phyloP scores from a whole-genome alignment of 2,888 invertebrate species.

The Atethmia centrago region DNA sequence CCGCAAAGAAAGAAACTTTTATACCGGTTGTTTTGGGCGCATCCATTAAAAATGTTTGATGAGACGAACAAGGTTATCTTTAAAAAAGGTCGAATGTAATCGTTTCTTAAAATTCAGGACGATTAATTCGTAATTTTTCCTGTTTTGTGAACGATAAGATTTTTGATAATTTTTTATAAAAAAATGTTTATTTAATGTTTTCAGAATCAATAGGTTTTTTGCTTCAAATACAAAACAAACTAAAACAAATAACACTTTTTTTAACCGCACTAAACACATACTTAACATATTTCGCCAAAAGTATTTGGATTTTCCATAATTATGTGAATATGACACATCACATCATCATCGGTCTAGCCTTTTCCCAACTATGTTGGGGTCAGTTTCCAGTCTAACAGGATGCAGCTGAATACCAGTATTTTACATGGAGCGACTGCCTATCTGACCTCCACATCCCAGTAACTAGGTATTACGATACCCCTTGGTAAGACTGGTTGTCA shows the following conservation, averaged over 20 bases:
- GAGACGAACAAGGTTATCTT: slow-evolving; percentile 2
- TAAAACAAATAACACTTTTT: neutral
- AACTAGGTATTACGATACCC: no score
- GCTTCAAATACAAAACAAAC: neutral
- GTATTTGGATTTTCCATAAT: neutral
- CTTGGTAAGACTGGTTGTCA: no score
- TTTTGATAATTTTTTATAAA: neutral
- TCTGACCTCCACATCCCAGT: no score
- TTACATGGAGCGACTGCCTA: no score
- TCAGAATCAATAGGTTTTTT: neutral
- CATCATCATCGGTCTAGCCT: no score
- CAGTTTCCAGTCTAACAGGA: no score
- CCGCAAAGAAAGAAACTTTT: slow-evolving; percentile 18
- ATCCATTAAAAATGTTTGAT: slow-evolving; percentile 34
- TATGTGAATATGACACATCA: no score
- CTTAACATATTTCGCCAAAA: neutral
- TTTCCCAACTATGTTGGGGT: no score
- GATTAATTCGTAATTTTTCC: neutral
- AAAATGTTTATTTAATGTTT: neutral
- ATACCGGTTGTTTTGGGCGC: slow-evolving; percentile 5
- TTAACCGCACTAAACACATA: neutral
- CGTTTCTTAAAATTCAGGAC: neutral
- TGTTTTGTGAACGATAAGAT: neutral
- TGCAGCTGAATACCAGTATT: no score
- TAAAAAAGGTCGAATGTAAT: slow-evolving; percentile 10